Evolutionary conservation across 2,113 vertebrate species (phyloP).

Genomic region (Callospermophilus lateralis): DNA sequence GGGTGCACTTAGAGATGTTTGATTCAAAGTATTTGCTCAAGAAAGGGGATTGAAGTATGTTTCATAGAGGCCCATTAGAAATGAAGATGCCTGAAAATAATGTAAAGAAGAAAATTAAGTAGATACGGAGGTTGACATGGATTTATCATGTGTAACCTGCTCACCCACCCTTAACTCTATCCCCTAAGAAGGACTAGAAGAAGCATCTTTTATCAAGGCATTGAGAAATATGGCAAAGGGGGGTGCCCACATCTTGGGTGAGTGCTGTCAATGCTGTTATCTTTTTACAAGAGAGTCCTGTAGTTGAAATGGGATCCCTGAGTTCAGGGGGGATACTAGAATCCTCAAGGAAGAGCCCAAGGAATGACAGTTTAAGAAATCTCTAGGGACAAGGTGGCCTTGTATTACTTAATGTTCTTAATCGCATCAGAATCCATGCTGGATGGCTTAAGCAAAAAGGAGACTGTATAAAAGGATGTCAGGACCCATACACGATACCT

Average conservation of each 20-base stretch:
- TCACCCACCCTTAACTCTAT: neutral
- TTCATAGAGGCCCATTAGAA: neutral
- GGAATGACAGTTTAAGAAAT: slow-evolving; percentile 50
- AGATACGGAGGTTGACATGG: neutral
- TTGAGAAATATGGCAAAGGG: neutral
- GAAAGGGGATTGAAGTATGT: slow-evolving; percentile 2
- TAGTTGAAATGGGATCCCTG: slow-evolving; percentile 63
- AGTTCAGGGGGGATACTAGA: slow-evolving; percentile 37
- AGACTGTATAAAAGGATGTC: slow-evolving; percentile 8
- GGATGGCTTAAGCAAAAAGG: slow-evolving; percentile 51
- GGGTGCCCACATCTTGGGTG: neutral
- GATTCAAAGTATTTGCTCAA: neutral
- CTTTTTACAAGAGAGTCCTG: neutral
- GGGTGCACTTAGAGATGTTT: neutral
- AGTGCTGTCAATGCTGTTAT: neutral
- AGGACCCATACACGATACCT: neutral
- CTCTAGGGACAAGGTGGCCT: neutral
- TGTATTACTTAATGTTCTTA: slow-evolving; percentile 73
- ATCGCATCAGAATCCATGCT: slow-evolving; percentile 64
- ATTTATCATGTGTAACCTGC: neutral
- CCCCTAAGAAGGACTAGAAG: neutral
- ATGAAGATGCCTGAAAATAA: neutral
- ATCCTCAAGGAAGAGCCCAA: slow-evolving; percentile 56
- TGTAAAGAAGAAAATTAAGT: neutral
- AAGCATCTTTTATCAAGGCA: neutral